These are phyloP conservation scores for Pangasianodon hypophthalmus DNA, from an alignment of 2,113 vertebrate genomes.

Conservation along the genomic window DNA sequence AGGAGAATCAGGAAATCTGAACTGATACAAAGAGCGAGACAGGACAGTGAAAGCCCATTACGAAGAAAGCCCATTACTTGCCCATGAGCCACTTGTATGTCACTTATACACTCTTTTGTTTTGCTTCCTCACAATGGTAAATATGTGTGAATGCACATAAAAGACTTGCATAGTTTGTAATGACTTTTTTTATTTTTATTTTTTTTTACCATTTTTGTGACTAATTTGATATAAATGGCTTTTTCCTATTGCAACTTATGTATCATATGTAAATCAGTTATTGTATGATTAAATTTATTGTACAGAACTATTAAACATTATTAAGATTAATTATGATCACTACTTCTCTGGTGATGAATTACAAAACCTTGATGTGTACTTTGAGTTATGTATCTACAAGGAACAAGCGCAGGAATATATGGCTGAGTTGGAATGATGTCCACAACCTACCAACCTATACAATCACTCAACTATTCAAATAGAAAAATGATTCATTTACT, in stretches of 20 bases:
- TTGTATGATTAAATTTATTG: too few relatives aligned
- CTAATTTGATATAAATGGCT: background rate
- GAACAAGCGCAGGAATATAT: background rate
- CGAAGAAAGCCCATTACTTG: background rate
- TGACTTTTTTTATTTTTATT: background rate
- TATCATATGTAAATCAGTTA: background rate
- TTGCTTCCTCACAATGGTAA: background rate
- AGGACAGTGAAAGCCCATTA: background rate
- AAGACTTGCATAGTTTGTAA: background rate
- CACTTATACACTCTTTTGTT: background rate
- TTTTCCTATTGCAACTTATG: background rate
- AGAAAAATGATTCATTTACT: background rate
- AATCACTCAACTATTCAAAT: background rate
- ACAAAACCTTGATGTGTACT: background rate
- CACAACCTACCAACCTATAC: background rate
- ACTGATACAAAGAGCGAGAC: background rate
- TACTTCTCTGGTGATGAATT: background rate
- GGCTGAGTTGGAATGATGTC: too few relatives aligned
- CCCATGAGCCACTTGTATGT: background rate
- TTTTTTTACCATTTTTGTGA: background rate
- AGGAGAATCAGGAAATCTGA: background rate
- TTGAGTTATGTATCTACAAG: background rate
- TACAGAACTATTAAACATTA: background rate
- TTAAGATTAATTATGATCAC: background rate
- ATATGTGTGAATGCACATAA: background rate